These are phyloP conservation scores for Dicyrtomina minuta DNA, from an alignment of 2,888 invertebrate species.

Conservation along the genomic window DNA sequence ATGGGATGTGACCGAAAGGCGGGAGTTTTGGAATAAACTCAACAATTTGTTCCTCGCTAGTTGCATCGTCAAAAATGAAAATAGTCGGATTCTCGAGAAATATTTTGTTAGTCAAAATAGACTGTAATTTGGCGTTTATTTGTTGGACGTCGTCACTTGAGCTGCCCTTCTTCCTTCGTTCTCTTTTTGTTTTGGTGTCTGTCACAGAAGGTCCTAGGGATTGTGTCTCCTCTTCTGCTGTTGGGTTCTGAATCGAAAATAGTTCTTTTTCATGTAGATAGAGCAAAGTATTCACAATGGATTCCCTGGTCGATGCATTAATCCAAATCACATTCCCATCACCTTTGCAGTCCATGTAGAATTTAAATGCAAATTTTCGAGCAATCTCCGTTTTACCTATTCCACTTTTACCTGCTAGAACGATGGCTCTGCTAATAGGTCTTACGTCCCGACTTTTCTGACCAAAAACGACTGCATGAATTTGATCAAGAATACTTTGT, in stretches of 20 bases:
- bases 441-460: constrained; percentile 20
- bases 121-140: background rate
- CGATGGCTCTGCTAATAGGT: constrained; percentile 23
- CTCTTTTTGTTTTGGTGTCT: background rate
- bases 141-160: no score
- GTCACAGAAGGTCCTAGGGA: no score
- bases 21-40: constrained; percentile 21
- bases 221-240: background rate
- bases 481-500: constrained; percentile 2
- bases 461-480: background rate
- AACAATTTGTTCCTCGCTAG: constrained; percentile 18
- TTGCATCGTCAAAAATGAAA: constrained; percentile 26
- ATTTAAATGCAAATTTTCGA: constrained; percentile 28
- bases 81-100: constrained; percentile 19
- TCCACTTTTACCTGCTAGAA: constrained; percentile 1
- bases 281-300: background rate
- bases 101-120: background rate
- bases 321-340: constrained; percentile 25
- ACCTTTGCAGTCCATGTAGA: constrained; percentile 17
- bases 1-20: constrained; percentile 22
- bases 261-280: constrained; percentile 16
- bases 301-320: constrained; percentile 1
- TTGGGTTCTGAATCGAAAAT: background rate
- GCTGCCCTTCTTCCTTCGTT: background rate
- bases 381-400: constrained; percentile 34